Conservation (phyloP, 1,140 invertebrate genomes). For the Intoshia linei region DNA sequence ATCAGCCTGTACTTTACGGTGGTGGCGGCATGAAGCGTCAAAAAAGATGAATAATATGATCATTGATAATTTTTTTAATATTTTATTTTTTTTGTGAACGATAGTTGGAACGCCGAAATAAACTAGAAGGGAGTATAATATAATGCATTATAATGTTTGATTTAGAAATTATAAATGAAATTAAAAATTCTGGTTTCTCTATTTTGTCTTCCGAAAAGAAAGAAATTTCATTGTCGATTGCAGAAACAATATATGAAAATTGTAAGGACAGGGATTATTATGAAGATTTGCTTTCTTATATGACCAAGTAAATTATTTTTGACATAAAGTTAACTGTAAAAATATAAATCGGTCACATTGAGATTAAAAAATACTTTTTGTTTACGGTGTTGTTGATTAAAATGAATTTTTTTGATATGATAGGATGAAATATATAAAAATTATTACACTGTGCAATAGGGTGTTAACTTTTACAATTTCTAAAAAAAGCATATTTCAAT, state of each 20-base stretch:
- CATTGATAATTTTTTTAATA: conserved; percentile 1
- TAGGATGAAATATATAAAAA: neutral
- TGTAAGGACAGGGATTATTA: conserved; percentile 16
- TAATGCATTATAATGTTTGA: no score
- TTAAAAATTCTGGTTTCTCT: conserved; percentile 18
- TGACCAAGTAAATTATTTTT: conserved; percentile 19
- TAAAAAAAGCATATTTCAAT: neutral
- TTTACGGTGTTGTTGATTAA: no score
- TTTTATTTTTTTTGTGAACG: conserved; percentile 9
- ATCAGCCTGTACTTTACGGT: no score
- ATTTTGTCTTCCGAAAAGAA: conserved; percentile 18
- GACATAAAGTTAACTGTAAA: neutral
- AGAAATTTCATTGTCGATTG: conserved; percentile 13
- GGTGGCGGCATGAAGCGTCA: no score
- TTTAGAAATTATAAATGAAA: conserved; percentile 18
- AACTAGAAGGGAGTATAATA: no score
- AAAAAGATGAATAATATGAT: no score
- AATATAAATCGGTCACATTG: no score
- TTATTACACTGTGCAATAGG: neutral
- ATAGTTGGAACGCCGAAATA: no score
- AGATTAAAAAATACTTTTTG: no score
- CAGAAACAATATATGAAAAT: conserved; percentile 14
- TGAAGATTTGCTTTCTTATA: conserved; percentile 14
- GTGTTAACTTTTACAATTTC: neutral
- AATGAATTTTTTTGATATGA: no score